These are phyloP conservation scores for Gracilinanus agilis DNA, from an alignment of 2,113 vertebrate genomes.

Conservation along the genomic window DNA sequence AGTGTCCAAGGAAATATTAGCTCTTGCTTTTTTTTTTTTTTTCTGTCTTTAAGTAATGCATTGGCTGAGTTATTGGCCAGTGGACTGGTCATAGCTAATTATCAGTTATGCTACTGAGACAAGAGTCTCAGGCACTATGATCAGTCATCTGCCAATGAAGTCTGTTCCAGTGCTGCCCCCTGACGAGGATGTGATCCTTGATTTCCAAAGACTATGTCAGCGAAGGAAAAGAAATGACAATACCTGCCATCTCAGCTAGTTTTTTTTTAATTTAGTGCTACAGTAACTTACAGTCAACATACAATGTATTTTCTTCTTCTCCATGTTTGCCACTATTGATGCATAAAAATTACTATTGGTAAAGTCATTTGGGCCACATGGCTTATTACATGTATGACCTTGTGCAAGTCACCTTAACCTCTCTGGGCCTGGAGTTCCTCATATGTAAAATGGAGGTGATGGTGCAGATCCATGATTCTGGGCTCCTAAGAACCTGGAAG, in stretches of 20 bases:
- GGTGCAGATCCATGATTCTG: not conserved
- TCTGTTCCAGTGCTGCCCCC: not conserved
- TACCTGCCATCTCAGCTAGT: not conserved
- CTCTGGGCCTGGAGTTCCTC: not conserved
- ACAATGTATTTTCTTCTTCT: not conserved
- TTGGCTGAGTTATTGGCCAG: not conserved
- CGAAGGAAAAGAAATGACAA: not conserved
- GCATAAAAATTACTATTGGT: not conserved
- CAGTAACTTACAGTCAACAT: too few species aligned
- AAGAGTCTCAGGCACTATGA: not conserved
- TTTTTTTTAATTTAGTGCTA: not conserved
- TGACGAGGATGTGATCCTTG: not conserved
- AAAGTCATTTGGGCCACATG: not conserved
- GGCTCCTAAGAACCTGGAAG: not conserved
- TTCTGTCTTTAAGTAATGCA: not conserved
- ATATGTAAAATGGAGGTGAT: not conserved
- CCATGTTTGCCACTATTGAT: not conserved
- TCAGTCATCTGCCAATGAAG: not conserved
- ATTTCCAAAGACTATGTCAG: not conserved
- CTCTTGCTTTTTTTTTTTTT: not conserved
- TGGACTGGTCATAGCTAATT: not conserved
- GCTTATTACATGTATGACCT: not conserved
- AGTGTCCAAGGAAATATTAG: not conserved
- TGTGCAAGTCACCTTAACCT: not conserved
- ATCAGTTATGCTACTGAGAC: not conserved